Base-by-base conservation (phyloP, 2,113 vertebrate genomes). In the Pterophyllum scalare region DNA sequence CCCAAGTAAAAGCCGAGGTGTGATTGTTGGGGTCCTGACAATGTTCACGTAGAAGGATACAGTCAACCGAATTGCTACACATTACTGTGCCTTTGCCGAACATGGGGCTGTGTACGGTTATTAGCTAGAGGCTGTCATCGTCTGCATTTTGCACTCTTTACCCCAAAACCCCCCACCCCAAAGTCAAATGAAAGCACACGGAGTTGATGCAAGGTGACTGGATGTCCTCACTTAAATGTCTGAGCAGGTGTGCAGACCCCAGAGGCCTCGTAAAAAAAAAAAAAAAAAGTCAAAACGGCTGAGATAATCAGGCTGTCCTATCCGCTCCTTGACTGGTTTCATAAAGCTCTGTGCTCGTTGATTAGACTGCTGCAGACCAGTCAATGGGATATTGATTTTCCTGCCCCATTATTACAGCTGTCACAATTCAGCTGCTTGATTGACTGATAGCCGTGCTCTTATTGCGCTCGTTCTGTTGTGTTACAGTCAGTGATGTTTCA, bases 311-410 rank as follows among this genome's bases (percentile, higher is more conserved):
- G 89, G 80, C 85, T 86, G 90, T 90, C 90, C 93, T 92, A 89
- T 94, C 94, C 83, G 87, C 89, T 89, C 91, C 91, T 90, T 77
- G 86, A 83, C 90, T 82, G 83, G 83, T 88, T 93, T 94, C 92
- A 91, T 88, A 86, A 93, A 90, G 92, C 91, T 86, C 92, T 54
- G 83, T 33, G 89, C 85, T 81, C 46, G 64, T 89, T 94, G 94
- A 96, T 95, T 95, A 94, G 92, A 91, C 93, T 83, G 89, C 93
- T 89, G 92, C 87, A 80, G 93, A 88, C 83, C 88, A 92, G 92
- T 93, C 95, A 94, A 94, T 95, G 95, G 88, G 88, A 91, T 95
- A 95, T 96, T 86, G 95, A 96, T 96, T 95, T 94, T 91, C 77
- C 84, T 80, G 87, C 77, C 83, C 92, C 89, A 91, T 94, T 91